Conservation (phyloP, 2,113 vertebrate genomes). For the Edolisoma coerulescens region DNA sequence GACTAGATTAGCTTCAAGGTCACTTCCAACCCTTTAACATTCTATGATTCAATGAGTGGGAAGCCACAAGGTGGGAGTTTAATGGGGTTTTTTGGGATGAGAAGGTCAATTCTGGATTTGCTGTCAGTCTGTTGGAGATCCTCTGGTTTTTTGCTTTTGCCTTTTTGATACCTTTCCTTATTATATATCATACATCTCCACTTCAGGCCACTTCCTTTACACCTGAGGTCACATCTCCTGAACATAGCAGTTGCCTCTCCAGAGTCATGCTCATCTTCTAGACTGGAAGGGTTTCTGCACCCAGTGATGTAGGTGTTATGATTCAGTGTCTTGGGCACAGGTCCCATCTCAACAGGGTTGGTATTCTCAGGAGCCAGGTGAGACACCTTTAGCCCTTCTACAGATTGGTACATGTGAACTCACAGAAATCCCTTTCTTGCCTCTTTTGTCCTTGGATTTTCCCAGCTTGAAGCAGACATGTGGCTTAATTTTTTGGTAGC, state of each 20-base stretch:
- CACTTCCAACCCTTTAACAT: background rate
- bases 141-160: accelerated
- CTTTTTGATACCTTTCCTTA: background rate
- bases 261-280: background rate
- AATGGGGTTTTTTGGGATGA: accelerated
- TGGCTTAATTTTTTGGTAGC: background rate
- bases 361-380: background rate
- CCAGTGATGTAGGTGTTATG: background rate
- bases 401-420: background rate
- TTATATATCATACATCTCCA: no score
- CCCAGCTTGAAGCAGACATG: background rate
- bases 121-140: background rate
- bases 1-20: background rate
- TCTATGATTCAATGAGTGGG: background rate
- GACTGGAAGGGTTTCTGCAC: background rate
- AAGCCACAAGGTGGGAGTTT: background rate
- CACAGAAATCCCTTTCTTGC: background rate
- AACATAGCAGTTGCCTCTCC: background rate
- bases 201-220: background rate
- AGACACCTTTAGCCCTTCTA: background rate
- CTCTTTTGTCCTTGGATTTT: background rate
- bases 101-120: background rate
- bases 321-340: background rate
- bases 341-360: background rate
- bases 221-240: background rate